These are phyloP conservation scores for Rhinella marina DNA, from an alignment of 2,797 vertebrate species.

Conservation along the genomic window DNA sequence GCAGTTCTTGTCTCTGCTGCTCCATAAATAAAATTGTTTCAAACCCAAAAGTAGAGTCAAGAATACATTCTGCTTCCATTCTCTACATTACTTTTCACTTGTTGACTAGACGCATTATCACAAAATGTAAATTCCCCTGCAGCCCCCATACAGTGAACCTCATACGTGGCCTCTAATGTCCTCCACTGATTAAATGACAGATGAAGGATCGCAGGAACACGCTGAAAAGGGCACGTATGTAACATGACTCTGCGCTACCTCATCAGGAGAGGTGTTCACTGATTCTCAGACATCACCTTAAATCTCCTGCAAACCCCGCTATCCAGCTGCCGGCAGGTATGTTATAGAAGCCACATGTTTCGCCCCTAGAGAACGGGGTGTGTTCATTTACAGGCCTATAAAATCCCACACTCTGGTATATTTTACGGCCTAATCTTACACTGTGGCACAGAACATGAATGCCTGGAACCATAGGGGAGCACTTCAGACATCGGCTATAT, in stretches of 20 bases:
- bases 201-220: background rate
- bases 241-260: constrained; percentile 1
- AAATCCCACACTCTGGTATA: constrained; percentile 36
- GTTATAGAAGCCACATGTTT: constrained; percentile 49
- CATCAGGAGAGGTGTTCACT: background rate
- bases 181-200: background rate
- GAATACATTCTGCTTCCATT: background rate
- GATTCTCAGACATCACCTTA: constrained; percentile 33
- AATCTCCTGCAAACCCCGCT: constrained; percentile 28
- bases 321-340: constrained; percentile 55
- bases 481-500: too few species aligned
- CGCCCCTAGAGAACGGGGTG: background rate
- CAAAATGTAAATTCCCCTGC: background rate
- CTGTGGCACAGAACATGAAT: constrained; percentile 43
- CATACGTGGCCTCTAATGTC: constrained; percentile 2
- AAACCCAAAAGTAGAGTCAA: background rate
- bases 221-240: background rate
- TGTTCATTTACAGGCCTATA: constrained; percentile 56
- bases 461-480: background rate
- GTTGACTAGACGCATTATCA: background rate
- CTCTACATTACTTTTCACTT: background rate
- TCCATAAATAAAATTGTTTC: background rate
- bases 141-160: background rate
- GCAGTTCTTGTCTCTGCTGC: background rate
- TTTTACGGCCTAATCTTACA: constrained; percentile 51